These are phyloP conservation scores for Trypoxylon attenuatum DNA, from an alignment of 2,888 invertebrate genomes.

Conservation along the genomic window DNA sequence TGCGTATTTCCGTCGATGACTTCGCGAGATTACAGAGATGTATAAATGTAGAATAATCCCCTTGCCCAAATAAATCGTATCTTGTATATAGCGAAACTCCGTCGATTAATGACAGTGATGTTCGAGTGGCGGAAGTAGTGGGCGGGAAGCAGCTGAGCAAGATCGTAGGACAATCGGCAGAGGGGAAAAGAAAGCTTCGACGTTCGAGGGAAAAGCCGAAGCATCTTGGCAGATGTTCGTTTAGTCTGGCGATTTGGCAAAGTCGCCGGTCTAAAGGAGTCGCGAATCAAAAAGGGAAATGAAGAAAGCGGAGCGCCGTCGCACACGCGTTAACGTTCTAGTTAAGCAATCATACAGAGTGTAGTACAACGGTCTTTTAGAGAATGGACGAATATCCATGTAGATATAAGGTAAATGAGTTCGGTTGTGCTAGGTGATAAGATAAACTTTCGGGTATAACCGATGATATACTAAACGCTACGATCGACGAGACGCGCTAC, in stretches of 20 bases:
- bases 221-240: too few species aligned
- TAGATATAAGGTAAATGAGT: constrained; percentile 33
- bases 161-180: too few species aligned
- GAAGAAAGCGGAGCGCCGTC: too few species aligned
- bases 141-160: background rate
- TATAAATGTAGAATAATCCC: constrained; percentile 33
- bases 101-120: constrained; percentile 19
- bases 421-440: constrained; percentile 44
- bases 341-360: constrained; percentile 42
- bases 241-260: background rate
- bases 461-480: background rate
- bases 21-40: too few species aligned
- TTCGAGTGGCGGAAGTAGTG: background rate
- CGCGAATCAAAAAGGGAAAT: background rate
- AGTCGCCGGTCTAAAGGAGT: too few species aligned
- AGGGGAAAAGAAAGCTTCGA: background rate
- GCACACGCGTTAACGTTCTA: constrained; percentile 17
- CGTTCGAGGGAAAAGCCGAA: background rate
- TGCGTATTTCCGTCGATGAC: too few species aligned
- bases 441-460: background rate
- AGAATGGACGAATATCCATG: constrained; percentile 9
- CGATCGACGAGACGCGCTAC: constrained; percentile 29
- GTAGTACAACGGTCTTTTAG: constrained; percentile 37
- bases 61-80: constrained; percentile 12
- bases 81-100: constrained; percentile 36